Conservation (phyloP, 2,113 vertebrate genomes). For the Cyphomyrus discorhynchus region DNA sequence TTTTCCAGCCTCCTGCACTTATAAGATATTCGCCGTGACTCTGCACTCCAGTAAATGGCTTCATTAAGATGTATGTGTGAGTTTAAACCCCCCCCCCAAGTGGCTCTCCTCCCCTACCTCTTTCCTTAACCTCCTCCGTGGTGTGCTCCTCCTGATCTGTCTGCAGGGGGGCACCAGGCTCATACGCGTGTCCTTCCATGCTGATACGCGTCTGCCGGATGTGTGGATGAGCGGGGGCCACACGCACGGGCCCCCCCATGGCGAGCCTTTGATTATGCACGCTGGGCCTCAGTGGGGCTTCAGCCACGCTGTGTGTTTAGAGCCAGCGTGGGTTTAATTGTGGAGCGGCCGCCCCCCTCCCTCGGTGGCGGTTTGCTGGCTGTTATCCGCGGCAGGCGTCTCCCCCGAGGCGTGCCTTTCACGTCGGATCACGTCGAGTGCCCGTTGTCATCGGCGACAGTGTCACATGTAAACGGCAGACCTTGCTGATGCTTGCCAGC, state of each 20-base stretch:
- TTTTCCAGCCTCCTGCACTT: constrained; percentile 1
- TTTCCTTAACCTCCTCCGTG: background rate
- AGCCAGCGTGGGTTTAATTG: constrained; percentile 60
- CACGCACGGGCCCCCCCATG: background rate
- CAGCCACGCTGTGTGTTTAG: constrained; percentile 45
- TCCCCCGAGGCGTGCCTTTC: background rate
- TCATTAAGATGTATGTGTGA: constrained; percentile 33
- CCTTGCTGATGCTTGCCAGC: background rate
- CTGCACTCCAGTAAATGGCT: constrained; percentile 10
- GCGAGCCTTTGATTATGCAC: constrained; percentile 48
- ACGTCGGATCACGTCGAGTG: background rate
- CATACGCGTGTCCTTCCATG: constrained; percentile 24
- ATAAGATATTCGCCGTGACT: constrained; percentile 2
- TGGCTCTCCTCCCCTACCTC: no score
- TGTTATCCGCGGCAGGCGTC: background rate
- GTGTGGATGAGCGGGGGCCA: background rate
- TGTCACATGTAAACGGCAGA: background rate
- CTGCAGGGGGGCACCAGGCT: background rate
- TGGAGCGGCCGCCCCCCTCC: constrained; percentile 21
- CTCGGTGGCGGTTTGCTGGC: background rate
- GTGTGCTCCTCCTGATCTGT: background rate
- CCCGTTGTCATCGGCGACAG: background rate
- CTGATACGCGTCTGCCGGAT: background rate
- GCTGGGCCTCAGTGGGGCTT: constrained; percentile 14
- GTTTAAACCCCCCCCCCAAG: background rate